Evolutionary conservation across 2,888 invertebrate species (phyloP), one percentile per base, ranked within the genome.

Genomic region (Dexiosoma caninum): DNA sequence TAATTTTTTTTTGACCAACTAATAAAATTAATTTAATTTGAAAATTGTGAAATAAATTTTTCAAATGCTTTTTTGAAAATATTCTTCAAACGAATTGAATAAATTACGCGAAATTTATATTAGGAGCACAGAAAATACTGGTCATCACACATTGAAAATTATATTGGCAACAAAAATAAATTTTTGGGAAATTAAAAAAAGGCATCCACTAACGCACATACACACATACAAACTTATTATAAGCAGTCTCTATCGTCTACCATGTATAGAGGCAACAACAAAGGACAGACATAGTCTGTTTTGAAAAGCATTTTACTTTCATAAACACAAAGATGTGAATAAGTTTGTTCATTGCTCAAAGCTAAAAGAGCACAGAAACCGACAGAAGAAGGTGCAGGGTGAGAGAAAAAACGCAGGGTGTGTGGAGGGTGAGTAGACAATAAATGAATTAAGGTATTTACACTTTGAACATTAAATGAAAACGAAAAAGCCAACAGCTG

Each of bases 51-150:
- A 1, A 42, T 16, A 1, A 16, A 42, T 16, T 44, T 23, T n/a
- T 49, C 12, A 49, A 23, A 23, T 49, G 23, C 12, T n/a, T 12
- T 4, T n/a, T 21, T 1, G 23, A 27, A 19, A 46, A 46, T 21
- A 23, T 51, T 79, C 82, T 82, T 83, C 49, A 85, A 86, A 57
- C 49, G 86, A 88, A 86, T 88, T 88, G 87, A 87, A 87, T 87
- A 87, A 88, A 88, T 87, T 87, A 87, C 88, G 86, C 86, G 87
- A 87, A 88, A 86, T 84, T 85, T 72, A 78, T 85, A 88, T 82
- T 86, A 87, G 88, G 87, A 87, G 83, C 84, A 83, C 88, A 87
- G 55, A 60, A 60, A 42, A 66, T 12, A 32, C n/a, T 40, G 40
- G 72, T 76, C 53, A 80, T 72, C 66, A 9, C 42, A 57, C 16